Base-by-base conservation (phyloP, 2,888 invertebrate genomes). In the Troides aeacus region DNA sequence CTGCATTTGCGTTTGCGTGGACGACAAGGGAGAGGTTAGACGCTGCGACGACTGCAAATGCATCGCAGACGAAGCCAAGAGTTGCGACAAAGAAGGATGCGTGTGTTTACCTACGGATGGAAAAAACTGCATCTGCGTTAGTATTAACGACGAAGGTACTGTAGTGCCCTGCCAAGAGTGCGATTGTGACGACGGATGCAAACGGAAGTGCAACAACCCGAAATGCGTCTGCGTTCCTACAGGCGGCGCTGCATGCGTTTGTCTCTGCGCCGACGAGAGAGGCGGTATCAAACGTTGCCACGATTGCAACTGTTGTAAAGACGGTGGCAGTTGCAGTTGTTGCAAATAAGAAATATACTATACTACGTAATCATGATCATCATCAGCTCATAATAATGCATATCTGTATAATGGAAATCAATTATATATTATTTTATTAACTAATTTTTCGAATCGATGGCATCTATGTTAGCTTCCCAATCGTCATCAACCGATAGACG, bases 61-160 rank as follows among this genome's bases (percentile, higher is more conserved):
- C 39, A 61, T 66, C n/a, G 30, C 62, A 17, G 23, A 18, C 4
- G 53, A 23, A 3, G 15, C 42, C 39, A 53, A 60, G 12, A 75
- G 79, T 53, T 84, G 85, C 65, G 72, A 78, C 46, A 81, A 79
- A 57, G 72, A 72, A 1, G 77, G 76, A 50, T 84, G 83, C 57
- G 65, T 78, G 67, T 87, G 85, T 72, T 77, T 84, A 18, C 68
- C 69, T 0, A 82, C 83, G 18, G 72, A 73, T 4, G 80, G 81
- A 1, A 74, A 78, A 24, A 71, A 77, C 23, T 81, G 82, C 65
- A 74, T 77, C 1, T 87, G 84, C 24, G 73, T 84, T 0, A 81
- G 79, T 58, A 68, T 71, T 0, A 76, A 83, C 7, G 76, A 75
- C 7, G 73, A 79, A 4, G 76, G 77, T 0, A 74, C 75, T 2